Evolutionary conservation across 1,140 invertebrate species (phyloP).

Genomic region (Drosophila cardini): DNA sequence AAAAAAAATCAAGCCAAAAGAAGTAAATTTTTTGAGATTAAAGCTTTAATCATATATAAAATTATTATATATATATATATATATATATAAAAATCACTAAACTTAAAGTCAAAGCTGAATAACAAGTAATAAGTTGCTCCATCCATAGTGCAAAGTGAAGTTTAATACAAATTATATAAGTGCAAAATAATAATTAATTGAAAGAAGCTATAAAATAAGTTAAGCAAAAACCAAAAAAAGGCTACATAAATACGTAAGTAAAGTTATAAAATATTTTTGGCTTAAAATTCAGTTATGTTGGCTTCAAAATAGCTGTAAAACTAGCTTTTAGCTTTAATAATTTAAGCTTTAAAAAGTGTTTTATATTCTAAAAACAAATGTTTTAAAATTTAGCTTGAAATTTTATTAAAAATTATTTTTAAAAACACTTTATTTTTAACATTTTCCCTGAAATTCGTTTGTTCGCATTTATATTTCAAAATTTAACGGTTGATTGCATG

Average conservation of each 20-base stretch:
- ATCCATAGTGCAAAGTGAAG: slow-evolving; percentile 61
- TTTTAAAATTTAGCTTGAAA: neutral
- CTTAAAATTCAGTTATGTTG: too few relatives aligned
- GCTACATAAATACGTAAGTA: slow-evolving; percentile 35
- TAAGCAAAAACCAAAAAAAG: slow-evolving; percentile 4
- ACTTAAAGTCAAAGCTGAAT: slow-evolving; percentile 17
- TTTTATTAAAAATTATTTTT: too few relatives aligned
- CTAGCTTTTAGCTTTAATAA: too few relatives aligned
- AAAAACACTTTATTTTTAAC: neutral
- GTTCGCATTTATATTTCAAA: slow-evolving; percentile 32
- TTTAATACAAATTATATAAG: slow-evolving; percentile 31
- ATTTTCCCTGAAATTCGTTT: slow-evolving; percentile 35
- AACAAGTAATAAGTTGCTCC: slow-evolving; percentile 57
- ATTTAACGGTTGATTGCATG: slow-evolving; percentile 61
- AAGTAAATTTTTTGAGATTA: slow-evolving; percentile 20
- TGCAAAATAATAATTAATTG: neutral
- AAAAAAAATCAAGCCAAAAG: slow-evolving; percentile 19
- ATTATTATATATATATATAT: slow-evolving; percentile 13
- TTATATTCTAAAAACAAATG: neutral
- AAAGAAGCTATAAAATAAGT: slow-evolving; percentile 12
- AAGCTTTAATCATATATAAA: slow-evolving; percentile 30
- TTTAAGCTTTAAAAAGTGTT: too few relatives aligned
- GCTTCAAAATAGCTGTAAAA: too few relatives aligned
- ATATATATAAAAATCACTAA: neutral
- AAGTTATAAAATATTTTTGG: neutral